Base-by-base conservation (phyloP, 2,113 vertebrate species). In the Xenus cinereus region DNA sequence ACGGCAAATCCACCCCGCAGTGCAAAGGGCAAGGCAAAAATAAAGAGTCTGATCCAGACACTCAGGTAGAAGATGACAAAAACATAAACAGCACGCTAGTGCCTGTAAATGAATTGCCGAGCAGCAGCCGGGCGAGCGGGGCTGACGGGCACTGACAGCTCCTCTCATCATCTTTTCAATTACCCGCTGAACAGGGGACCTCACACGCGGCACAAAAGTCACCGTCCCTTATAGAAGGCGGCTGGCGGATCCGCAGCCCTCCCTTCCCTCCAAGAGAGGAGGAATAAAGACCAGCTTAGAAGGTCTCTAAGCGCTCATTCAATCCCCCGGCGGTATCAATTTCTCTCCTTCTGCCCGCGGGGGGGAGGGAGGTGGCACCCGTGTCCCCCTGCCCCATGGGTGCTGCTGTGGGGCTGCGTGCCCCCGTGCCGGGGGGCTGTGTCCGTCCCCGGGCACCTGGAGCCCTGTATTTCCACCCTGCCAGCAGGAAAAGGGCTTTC, bases 311-410 rank as follows among this genome's bases (percentile, higher is more conserved):
- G 21, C 32, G 54, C 90, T 39, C 27, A 0, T 6, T 77, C 59
- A 12, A 2, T 26, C 22, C 30, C 21, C 20, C 1, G 3, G 35
- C 2, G 1, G 17, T 12, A 39, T 21, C 27, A 10, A 56, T 46
- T 4, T 28, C 54, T 41, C 57, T 56, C 35, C 35, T 7, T 20
- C 6, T 14, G 79, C 71, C 4, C 1, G 4, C 8, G 24, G 59
- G 15, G 1, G 1, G 26, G 37, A 23, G 33, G 48, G 57, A 27
- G 53, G 16, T 4, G 23, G 45, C 2, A 3, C 24, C 48, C 7
- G 0, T 3, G 16, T 17, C 30, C 59, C 33, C 33, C 63, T 9
- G 41, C 26, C 48, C 63, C 14, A 6, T 7, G 2, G 5, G 28
- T 18, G 46, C 56, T 59, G 27, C 71, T 4, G 72, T 1, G 4